phyloP scores from a whole-genome alignment of 2,888 invertebrate genomes.

The Craniophora ligustri region DNA sequence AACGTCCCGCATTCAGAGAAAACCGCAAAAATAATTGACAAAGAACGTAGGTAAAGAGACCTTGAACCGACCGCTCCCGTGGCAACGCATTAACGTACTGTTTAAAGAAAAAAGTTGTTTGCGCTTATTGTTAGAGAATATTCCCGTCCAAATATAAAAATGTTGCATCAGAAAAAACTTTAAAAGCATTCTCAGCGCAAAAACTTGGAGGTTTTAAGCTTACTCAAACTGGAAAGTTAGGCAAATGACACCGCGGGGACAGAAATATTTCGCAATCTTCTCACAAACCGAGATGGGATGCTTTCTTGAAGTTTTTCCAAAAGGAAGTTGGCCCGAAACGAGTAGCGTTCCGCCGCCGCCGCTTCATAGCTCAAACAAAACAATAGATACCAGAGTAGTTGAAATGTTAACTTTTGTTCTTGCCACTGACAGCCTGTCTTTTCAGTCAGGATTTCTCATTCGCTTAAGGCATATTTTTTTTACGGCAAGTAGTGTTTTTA shows the following conservation, averaged over 20 bases:
- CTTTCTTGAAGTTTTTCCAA: slow-evolving; percentile 74
- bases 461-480: slow-evolving; percentile 46
- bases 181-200: slow-evolving; percentile 67
- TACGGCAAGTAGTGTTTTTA: slow-evolving; percentile 14
- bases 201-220: slow-evolving; percentile 81
- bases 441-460: slow-evolving; percentile 50
- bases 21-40: slow-evolving; percentile 40
- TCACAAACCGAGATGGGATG: slow-evolving; percentile 73
- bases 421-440: slow-evolving; percentile 59
- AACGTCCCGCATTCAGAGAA: slow-evolving; percentile 5
- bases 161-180: slow-evolving; percentile 63
- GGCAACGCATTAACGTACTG: slow-evolving; percentile 56
- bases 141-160: slow-evolving; percentile 68
- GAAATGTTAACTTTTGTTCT: slow-evolving; percentile 70
- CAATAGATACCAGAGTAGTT: slow-evolving; percentile 74
- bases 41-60: slow-evolving; percentile 45
- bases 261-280: slow-evolving; percentile 81
- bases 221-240: slow-evolving; percentile 82
- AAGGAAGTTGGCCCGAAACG: slow-evolving; percentile 71
- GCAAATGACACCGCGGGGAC: slow-evolving; percentile 84
- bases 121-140: slow-evolving; percentile 62
- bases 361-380: slow-evolving; percentile 65
- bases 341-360: slow-evolving; percentile 61
- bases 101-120: slow-evolving; percentile 58
- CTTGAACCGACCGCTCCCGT: slow-evolving; percentile 36